Percentiles rank a stretch among this genome's conserved stretches.
These are phyloP conservation scores for Plecturocebus donacophilus DNA, from an alignment of 2,113 vertebrate species.

Conservation along the genomic window DNA sequence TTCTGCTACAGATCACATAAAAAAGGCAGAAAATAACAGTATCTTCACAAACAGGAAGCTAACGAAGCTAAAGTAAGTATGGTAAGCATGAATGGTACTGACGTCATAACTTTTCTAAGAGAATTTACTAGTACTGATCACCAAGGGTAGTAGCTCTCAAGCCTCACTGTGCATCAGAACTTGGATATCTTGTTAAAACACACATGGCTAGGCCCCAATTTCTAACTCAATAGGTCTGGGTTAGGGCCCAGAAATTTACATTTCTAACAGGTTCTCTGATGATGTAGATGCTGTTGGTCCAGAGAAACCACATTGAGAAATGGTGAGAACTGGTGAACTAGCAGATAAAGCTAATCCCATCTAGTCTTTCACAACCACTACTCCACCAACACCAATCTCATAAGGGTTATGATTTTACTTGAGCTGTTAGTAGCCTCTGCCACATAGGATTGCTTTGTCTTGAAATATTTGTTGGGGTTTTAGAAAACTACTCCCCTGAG, in stretches of 20 bases:
- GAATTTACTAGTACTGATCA: neutral
- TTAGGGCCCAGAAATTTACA: neutral
- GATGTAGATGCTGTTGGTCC: neutral
- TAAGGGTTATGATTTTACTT: neutral
- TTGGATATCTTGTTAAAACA: neutral
- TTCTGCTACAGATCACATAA: neutral
- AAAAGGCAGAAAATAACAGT: neutral
- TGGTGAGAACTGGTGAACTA: neutral
- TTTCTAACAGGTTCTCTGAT: neutral
- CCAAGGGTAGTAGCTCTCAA: neutral
- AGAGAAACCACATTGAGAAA: neutral
- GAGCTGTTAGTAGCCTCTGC: neutral
- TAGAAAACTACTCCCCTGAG: neutral
- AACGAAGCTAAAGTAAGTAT: neutral
- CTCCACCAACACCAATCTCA: neutral
- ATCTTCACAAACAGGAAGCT: neutral
- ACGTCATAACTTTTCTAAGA: neutral
- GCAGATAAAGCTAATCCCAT: neutral
- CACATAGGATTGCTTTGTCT: neutral
- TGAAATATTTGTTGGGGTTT: neutral
- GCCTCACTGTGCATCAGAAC: neutral
- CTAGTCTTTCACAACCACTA: neutral
- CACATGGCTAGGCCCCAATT: neutral
- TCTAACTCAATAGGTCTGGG: neutral
- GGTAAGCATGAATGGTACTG: neutral